These are phyloP conservation scores for Caerostris darwini DNA, from an alignment of 1,140 invertebrate genomes.

Conservation along the genomic window DNA sequence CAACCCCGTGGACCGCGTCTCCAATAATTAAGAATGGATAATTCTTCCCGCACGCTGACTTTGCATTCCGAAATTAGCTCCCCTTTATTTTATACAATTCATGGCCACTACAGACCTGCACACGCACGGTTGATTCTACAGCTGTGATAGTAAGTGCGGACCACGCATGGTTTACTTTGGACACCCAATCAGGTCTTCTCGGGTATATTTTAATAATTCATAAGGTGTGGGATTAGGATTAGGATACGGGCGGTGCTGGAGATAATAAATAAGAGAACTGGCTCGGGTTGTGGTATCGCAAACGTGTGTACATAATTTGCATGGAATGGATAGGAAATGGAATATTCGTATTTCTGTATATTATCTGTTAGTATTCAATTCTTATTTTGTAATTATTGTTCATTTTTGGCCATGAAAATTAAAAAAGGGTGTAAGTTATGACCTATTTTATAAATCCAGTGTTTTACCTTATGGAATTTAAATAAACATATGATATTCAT, in stretches of 20 bases:
- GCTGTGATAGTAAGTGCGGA: neutral
- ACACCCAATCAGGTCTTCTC: neutral
- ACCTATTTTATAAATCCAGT: too few relatives aligned
- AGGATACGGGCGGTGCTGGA: neutral
- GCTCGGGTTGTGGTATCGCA: neutral
- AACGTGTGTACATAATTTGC: neutral
- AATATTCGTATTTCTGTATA: neutral
- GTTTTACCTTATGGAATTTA: too few relatives aligned
- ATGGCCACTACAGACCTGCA: neutral
- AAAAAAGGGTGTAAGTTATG: too few relatives aligned
- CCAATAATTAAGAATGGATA: conserved; percentile 3
- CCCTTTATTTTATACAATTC: neutral
- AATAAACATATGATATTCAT: too few relatives aligned
- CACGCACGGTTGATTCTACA: neutral
- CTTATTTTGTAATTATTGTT: too few relatives aligned
- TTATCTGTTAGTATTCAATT: too few relatives aligned
- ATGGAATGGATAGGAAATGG: neutral
- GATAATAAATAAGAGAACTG: neutral
- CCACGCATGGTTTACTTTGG: neutral
- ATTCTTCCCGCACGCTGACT: conserved; percentile 10
- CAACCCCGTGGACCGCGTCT: neutral
- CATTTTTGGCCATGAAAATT: too few relatives aligned
- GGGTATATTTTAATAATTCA: conserved; percentile 36
- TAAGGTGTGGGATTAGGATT: neutral
- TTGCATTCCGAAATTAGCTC: neutral